phyloP scores from a whole-genome alignment of 2,113 vertebrate species.

The Tricholaema leucomelas region DNA sequence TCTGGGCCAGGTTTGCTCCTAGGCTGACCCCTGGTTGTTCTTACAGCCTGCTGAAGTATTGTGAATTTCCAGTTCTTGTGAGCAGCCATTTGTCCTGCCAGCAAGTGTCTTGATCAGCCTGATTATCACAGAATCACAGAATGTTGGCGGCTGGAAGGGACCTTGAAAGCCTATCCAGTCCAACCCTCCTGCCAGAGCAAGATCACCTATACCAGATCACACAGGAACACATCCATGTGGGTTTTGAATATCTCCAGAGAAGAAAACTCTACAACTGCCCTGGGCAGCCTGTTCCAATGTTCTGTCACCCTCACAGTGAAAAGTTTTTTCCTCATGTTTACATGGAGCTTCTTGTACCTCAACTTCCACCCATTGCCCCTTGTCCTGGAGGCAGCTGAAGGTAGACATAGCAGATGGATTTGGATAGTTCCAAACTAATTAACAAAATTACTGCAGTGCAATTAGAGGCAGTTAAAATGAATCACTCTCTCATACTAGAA shows the following conservation, averaged over 20 bases:
- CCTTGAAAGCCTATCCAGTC: too few relatives aligned
- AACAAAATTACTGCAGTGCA: background rate
- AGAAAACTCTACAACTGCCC: too few relatives aligned
- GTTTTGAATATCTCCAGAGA: too few relatives aligned
- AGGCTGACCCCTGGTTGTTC: background rate
- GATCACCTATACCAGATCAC: too few relatives aligned
- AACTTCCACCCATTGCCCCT: too few relatives aligned
- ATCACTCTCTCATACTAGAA: background rate
- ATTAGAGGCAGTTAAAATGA: background rate
- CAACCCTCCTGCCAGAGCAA: too few relatives aligned
- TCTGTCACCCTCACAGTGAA: too few relatives aligned
- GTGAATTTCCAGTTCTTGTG: background rate
- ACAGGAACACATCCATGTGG: too few relatives aligned
- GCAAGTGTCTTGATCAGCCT: background rate
- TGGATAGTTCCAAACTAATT: slow-evolving; percentile 6
- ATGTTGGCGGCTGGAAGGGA: too few relatives aligned
- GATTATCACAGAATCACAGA: background rate
- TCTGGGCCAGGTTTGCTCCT: background rate
- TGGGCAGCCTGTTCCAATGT: too few relatives aligned
- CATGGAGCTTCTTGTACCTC: too few relatives aligned
- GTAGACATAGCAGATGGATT: background rate
- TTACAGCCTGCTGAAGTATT: background rate
- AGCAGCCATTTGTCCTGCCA: background rate
- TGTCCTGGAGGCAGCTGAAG: background rate
- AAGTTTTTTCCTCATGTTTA: too few relatives aligned